Evolutionary conservation across 2,113 vertebrate species (phyloP).

Genomic region (Notothenia rossii): DNA sequence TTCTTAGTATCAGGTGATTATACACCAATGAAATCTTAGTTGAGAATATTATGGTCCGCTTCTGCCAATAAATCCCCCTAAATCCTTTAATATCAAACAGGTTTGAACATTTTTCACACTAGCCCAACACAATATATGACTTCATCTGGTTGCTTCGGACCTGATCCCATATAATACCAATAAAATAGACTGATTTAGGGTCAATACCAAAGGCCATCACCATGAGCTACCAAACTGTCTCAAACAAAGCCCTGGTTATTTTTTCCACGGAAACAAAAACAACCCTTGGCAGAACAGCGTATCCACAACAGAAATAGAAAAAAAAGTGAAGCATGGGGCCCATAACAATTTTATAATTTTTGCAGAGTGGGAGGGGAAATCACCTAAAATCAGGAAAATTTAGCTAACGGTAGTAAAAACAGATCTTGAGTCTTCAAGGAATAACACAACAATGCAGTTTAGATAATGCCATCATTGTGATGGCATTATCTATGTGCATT

Average conservation of each 20-base stretch:
- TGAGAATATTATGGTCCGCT: no score
- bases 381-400: background rate
- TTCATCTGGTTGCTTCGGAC: conserved; percentile 4
- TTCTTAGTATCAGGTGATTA: no score
- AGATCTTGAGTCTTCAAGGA: background rate
- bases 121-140: background rate
- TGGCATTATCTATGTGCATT: no score
- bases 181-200: background rate
- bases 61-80: no score
- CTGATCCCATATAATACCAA: conserved; percentile 13
- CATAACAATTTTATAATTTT: conserved; percentile 4
- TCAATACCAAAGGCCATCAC: conserved; percentile 1
- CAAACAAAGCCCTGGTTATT: conserved; percentile 43
- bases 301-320: conserved; percentile 37
- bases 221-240: conserved; percentile 11
- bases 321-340: background rate
- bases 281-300: conserved; percentile 22
- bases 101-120: no score
- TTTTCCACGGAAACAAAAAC: conserved; percentile 46
- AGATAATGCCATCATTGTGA: background rate
- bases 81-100: no score
- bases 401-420: background rate
- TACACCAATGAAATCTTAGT: no score
- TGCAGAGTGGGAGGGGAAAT: background rate
- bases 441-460: background rate